Base-by-base conservation (phyloP, 2,797 vertebrate genomes). In the Channallabes apus region DNA sequence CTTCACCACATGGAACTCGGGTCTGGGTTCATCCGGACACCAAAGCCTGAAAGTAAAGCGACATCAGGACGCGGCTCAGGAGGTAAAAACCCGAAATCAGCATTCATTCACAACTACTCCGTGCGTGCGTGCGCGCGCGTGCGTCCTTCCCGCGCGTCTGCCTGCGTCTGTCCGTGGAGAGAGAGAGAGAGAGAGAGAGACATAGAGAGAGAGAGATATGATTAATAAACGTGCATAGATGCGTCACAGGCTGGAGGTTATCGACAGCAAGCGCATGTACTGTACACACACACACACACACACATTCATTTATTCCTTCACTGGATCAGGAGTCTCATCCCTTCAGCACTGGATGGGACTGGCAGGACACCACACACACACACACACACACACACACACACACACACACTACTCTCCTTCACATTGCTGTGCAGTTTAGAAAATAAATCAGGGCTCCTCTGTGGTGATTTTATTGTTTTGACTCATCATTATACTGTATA, bases 301-400 rank as follows among this genome's bases (percentile, higher is more conserved):
- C 3, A 41, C 9, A n/a, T 1, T 3, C 29, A n/a, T 22, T 11
- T 38, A 65, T 20, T 12, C 35, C 38, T 64, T 61, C 8, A 20
- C 56, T 77, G 75, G 29, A 38, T 61, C 75, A 14, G 8, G 18
- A 35, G 8, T 11, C 18, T 35, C 32, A 3, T 59, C 46, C 51
- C 27, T 12, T 8, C 24, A 15, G n/a, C 12, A 17, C 51, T 29
- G 29, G 56, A 59, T 78, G 29, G 56, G 75, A 78, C 58, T n/a
- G 15, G 46, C 77, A 80, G 77, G 77, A 80, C 77, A 62, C 35
- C 11, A 46, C 6, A 14, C 69, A 71, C 68, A n/a, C 69, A 72
- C 38, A 72, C n/a, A n/a, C n/a, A n/a, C n/a, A n/a, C n/a, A n/a
- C n/a, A n/a, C n/a, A n/a, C n/a, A 32, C 14, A 75, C 1, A 72